Base-by-base conservation (phyloP, 2,888 invertebrate genomes). In the Hemicrepidius hirtus region DNA sequence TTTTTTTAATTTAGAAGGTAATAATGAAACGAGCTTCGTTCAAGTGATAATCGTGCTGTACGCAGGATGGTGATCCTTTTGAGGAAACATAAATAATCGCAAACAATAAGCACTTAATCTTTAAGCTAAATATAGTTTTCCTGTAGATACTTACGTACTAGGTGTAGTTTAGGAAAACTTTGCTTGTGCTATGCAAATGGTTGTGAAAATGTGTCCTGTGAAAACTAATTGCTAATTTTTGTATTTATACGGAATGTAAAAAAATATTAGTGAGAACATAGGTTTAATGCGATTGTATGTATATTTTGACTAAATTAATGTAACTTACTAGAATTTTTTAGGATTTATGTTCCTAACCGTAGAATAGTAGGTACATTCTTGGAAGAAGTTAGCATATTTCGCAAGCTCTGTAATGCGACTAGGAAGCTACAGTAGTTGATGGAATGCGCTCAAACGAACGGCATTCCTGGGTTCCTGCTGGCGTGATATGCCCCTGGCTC, bases 381-480 rank as follows among this genome's bases (percentile, higher is more conserved):
- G 80, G 80, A 81, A 84, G 83, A 82, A 83, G 82, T 82, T 82
- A 79, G 82, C 83, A 83, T 84, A 84, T 83, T 84, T 84, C 76
- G 82, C 81, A 78, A 81, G 81, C 79, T 78, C 81, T 75, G 79
- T 83, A 84, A 84, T 83, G 83, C 77, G 79, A 84, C 81, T 79
- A 83, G 83, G 82, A 83, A 83, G 82, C 82, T 80, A 81, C 82
- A 79, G 82, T 55, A 71, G 63, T 83, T 84, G 84, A 83, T 82
- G 84, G 84, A 84, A 85, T 84, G 83, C 79, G 80, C 81, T 79
- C 80, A 82, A 82, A 82, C 81, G 76, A 81, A 80, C 79, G 76
- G 80, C 82, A 83, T 84, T 84, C 83, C 82, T 79, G 79, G 78
- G 78, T 82, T 82, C 81, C 81, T 80, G 81, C 79, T 73, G 69